Base-by-base conservation (phyloP, 2,797 vertebrate genomes). In the Sebastes itinus region DNA sequence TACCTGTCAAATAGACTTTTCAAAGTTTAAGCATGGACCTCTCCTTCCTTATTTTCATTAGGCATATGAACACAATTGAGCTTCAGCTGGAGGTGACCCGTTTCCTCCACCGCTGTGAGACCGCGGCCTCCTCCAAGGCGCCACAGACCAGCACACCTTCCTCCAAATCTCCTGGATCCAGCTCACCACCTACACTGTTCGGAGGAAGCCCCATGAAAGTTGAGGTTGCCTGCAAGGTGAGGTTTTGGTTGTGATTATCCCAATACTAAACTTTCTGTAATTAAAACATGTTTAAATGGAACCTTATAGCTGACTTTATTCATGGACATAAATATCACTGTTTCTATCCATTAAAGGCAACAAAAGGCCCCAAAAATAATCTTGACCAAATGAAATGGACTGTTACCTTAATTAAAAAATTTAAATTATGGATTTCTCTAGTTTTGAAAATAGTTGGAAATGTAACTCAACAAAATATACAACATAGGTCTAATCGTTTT, bases 1-100 rank as follows among this genome's bases (percentile, higher is more conserved):
- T 10, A 18, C 7, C 10, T 58, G 9, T 46, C 49, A 52, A 14
- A 72, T 7, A 5, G 5, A 18, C 14, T n/a, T 62, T 32, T 49
- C 49, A 6, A 72, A 13, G 2, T 60, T 27, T 27, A 27, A 27
- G 27, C 27, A 16, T 27, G 11, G 2, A 11, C 2, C 8, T 38
- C 5, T 77, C 7, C 35, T 74, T 2, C 32, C 10, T 69, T 64
- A 10, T 75, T 16, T 49, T 54, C 13, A 14, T 59, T 22, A 99
- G 98, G 79, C 98, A 99, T 89, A 98, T 99, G 89, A 99, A 96
- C 91, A 99, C 98, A 0, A 97, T 99, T 35, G 97, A 99, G 92
- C 96, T 99, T 63, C 99, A 99, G 91, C 96, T 99, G 95, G 99
- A 99, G 90, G 98, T 99, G 79, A 99, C 98, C 0, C 97, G 97